Base-by-base conservation (phyloP, 2,113 vertebrate genomes). In the Limnothrissa miodon region DNA sequence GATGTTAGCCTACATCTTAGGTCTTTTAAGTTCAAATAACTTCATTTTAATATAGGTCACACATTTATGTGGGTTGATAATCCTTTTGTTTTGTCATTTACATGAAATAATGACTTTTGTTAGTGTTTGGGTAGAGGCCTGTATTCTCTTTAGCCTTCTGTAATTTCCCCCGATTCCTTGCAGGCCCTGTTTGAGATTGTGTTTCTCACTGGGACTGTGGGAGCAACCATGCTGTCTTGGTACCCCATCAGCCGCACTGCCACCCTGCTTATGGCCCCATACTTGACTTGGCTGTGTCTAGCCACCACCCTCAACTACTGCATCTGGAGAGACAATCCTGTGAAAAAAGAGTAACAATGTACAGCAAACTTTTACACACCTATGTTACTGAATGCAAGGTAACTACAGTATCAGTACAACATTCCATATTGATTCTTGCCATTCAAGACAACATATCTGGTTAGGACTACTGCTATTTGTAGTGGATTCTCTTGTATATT, bases 301-400 rank as follows among this genome's bases (percentile, higher is more conserved):
- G 95, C 95, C 0, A 91, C 94, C 1, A 86, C 90, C 48, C 96
- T 98, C 39, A 95, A 93, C 85, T 96, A 96, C 89, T 89, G 89
- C 92, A 92, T 97, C 87, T 99, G 97, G 96, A 97, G 87, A 86
- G 96, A 97, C 90, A 97, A 98, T 91, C 91, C 93, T 0, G 90
- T 94, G 80, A 82, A 81, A 53, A 90, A 36, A 85, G 39, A 92
- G 11, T 91, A 36, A 15, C 4, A 36, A 13, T 94, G 44, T 92
- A 74, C 29, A 36, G 66, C 29, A 33, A 66, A 33, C 13, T 29
- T 9, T 33, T 15, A 13, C 5, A 66, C 29, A 29, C n/a, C 29
- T 15, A 66, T 10, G 29, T 42, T 42, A 33, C 21, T 17, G 29
- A 74, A 19, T 17, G 66, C 66, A 74, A 74, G 25, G 33, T 74